These are phyloP conservation scores for Orius laevigatus DNA, from an alignment of 1,140 invertebrate species.

Conservation along the genomic window DNA sequence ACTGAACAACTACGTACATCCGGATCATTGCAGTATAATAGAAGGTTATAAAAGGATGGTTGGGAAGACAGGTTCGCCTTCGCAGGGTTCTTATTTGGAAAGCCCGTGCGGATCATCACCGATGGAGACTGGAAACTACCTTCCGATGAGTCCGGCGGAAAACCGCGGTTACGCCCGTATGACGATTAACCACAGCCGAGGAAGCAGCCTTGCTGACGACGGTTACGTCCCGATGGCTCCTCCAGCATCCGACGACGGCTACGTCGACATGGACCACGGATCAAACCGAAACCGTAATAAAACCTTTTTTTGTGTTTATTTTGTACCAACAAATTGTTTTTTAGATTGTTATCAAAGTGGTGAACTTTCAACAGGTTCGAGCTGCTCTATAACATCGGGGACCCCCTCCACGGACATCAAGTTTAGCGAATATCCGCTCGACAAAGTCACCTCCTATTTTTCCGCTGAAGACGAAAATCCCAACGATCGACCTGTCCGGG, in stretches of 20 bases:
- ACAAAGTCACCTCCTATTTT: slow-evolving; percentile 46
- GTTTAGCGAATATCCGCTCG: slow-evolving; percentile 44
- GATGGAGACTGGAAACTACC: slow-evolving; percentile 28
- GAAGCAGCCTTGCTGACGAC: slow-evolving; percentile 29
- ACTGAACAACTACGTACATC: slow-evolving; percentile 20
- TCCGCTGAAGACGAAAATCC: slow-evolving; percentile 36
- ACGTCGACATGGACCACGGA: slow-evolving; percentile 46
- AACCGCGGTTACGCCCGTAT: not conserved
- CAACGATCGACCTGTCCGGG: slow-evolving; percentile 45
- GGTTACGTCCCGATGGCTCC: slow-evolving; percentile 49
- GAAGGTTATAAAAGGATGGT: too few species aligned
- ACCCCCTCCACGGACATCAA: slow-evolving; percentile 42
- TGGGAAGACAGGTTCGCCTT: slow-evolving; percentile 32
- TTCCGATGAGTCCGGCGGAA: slow-evolving; percentile 36
- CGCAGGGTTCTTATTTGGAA: slow-evolving; percentile 34
- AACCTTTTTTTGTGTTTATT: slow-evolving; percentile 1
- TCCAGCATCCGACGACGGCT: slow-evolving; percentile 33
- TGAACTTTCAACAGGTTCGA: slow-evolving; percentile 39
- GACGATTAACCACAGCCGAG: slow-evolving; percentile 26
- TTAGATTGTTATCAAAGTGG: slow-evolving; percentile 24
- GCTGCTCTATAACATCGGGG: slow-evolving; percentile 55
- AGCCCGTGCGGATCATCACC: slow-evolving; percentile 32
- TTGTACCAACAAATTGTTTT: slow-evolving; percentile 1
- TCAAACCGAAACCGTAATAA: slow-evolving; percentile 21
- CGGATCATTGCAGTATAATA: slow-evolving; percentile 7